Base-by-base conservation (phyloP, 2,797 vertebrate species). In the Smutsia temminckii region DNA sequence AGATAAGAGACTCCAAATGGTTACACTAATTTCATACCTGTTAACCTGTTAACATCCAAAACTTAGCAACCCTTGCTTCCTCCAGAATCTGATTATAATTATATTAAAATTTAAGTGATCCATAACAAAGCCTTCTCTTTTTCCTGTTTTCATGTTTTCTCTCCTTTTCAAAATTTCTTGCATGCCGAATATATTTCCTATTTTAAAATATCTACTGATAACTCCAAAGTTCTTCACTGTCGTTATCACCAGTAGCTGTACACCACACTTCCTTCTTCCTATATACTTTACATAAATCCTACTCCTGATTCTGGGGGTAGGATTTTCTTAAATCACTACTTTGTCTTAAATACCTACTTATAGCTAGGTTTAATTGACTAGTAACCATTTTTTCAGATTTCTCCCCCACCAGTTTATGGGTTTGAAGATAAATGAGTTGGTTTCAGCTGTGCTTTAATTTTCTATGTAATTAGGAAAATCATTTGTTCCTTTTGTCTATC, bases 81-180 rank as follows among this genome's bases (percentile, higher is more conserved):
- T 29, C n/a, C 42, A 71, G 29, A 88, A 93, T 23, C 34, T 14
- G 66, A 55, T 23, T 57, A 13, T 40, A 88, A 71, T 69, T 91
- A 74, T 90, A 71, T 71, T 83, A 51, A 83, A 81, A 37, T 96
- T 95, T 94, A 86, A 93, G 84, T 92, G 92, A 92, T 87, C 87
- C 20, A 77, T 74, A 68, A 55, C 8, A 42, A 94, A 81, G 32
- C 18, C 40, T 91, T 63, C 11, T 10, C 32, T 10, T 68, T 93
- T 88, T 46, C 7, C 5, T 57, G 9, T 85, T 21, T 85, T 93
- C 8, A 8, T 61, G 51, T 25, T 95, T 88, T 94, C 77, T 34
- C 34, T 71, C 17, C n/a, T 90, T 80, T 80, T 53, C n/a, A 94
- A 85, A 72, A 40, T 49, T 77, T 72, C 27, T 85, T 89, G 0